Evolutionary conservation across 2,888 invertebrate species (phyloP).

Genomic region (Pristionchus exspectatus): DNA sequence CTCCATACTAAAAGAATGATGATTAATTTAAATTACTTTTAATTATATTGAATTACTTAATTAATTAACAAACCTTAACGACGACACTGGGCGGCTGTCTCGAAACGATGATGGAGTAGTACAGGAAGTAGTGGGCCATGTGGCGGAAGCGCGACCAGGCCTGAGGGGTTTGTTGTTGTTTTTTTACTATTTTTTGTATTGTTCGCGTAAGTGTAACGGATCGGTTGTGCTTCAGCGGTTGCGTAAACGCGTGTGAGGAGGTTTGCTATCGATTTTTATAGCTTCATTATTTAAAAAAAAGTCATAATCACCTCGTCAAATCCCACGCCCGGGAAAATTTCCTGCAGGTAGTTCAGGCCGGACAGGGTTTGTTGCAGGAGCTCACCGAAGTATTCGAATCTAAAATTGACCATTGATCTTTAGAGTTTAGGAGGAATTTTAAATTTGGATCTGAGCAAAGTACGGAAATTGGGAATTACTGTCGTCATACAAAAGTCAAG

Average conservation of each 20-base stretch:
- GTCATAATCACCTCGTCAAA: slow-evolving; percentile 68
- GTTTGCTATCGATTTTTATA: neutral
- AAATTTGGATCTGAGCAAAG: neutral
- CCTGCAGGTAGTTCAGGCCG: slow-evolving; percentile 73
- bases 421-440: neutral
- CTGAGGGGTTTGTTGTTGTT: slow-evolving; percentile 39
- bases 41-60: neutral
- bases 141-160: slow-evolving; percentile 68
- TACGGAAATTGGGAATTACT: no score
- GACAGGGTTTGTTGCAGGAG: slow-evolving; percentile 76
- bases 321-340: slow-evolving; percentile 73
- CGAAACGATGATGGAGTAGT: slow-evolving; percentile 77
- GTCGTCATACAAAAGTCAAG: neutral
- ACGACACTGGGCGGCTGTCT: slow-evolving; percentile 77
- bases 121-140: slow-evolving; percentile 77
- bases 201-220: neutral
- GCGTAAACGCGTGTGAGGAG: no score
- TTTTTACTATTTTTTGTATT: neutral
- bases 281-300: neutral
- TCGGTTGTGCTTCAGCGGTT: no score
- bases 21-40: neutral
- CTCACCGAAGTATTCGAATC: slow-evolving; percentile 78
- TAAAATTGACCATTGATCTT: slow-evolving; percentile 48
- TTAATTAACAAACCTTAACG: slow-evolving; percentile 62
- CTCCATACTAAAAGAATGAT: neutral